These are phyloP conservation scores for Conchocele bisecta DNA, from an alignment of 2,888 invertebrate species.

Conservation along the genomic window DNA sequence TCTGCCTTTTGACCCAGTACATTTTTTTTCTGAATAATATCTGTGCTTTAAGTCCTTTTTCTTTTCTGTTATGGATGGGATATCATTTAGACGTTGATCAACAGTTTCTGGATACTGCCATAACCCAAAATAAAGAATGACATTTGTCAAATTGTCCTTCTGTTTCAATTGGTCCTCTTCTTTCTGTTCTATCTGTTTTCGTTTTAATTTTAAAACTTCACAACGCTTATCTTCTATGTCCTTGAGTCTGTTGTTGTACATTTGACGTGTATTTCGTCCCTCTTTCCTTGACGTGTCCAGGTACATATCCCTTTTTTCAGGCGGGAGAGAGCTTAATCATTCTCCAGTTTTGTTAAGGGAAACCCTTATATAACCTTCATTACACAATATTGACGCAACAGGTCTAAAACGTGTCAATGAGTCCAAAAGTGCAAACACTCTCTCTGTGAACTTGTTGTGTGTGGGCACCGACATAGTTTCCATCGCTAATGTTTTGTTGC, in stretches of 20 bases:
- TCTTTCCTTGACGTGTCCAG: constrained; percentile 26
- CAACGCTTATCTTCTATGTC: constrained; percentile 8
- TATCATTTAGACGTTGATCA: constrained; percentile 5
- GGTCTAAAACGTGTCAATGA: constrained; percentile 27
- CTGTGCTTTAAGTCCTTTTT: constrained; percentile 27
- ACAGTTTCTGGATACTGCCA: constrained; percentile 38
- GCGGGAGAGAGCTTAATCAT: constrained; percentile 6
- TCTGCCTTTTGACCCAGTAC: constrained; percentile 29
- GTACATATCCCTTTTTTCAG: constrained; percentile 2
- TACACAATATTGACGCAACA: constrained; percentile 38
- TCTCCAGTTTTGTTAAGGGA: constrained; percentile 25
- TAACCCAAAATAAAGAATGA: constrained; percentile 29
- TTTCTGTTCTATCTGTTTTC: constrained; percentile 13
- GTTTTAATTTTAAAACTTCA: no score
- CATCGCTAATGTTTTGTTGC: no score
- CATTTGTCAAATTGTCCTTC: constrained; percentile 6
- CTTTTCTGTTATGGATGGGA: not conserved
- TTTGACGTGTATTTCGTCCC: constrained; percentile 13
- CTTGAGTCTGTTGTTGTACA: constrained; percentile 13
- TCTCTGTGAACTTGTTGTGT: constrained; percentile 39
- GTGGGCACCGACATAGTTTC: constrained; percentile 25
- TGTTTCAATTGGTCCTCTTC: constrained; percentile 8
- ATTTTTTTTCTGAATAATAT: constrained; percentile 21
- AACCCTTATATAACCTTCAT: constrained; percentile 39
- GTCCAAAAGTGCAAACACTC: constrained; percentile 42